Evolutionary conservation across 1,140 invertebrate species (phyloP).

Genomic region (Mya arenaria): DNA sequence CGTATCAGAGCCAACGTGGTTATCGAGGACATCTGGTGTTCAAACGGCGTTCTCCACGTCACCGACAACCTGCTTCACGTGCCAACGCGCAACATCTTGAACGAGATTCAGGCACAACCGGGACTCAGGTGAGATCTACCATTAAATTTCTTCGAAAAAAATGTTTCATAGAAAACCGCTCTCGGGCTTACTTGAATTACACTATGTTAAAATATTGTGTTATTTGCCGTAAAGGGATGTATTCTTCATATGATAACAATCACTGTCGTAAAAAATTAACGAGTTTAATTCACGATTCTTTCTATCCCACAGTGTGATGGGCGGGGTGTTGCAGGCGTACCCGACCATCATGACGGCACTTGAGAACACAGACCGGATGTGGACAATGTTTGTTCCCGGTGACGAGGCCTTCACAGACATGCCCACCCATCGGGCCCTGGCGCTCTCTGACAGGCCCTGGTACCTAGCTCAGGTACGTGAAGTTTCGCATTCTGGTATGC

Average conservation of each 20-base stretch:
- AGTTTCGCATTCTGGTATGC: not conserved
- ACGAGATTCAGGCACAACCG: slow-evolving; percentile 78
- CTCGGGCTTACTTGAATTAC: too few relatives aligned
- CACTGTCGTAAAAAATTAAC: too few relatives aligned
- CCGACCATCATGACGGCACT: slow-evolving; percentile 32
- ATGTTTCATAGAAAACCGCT: too few relatives aligned
- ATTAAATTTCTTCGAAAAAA: too few relatives aligned
- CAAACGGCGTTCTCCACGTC: slow-evolving; percentile 75
- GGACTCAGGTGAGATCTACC: slow-evolving; percentile 69
- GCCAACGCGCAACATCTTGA: slow-evolving; percentile 80
- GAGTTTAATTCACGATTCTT: too few relatives aligned
- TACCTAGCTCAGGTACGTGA: not conserved
- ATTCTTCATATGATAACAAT: too few relatives aligned
- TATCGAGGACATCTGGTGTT: slow-evolving; percentile 73
- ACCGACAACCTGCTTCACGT: slow-evolving; percentile 74
- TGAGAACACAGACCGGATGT: slow-evolving; percentile 44
- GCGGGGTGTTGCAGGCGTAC: not conserved
- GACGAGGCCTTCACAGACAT: slow-evolving; percentile 70
- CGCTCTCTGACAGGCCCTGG: not conserved
- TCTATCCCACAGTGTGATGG: slow-evolving; percentile 21
- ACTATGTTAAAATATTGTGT: too few relatives aligned
- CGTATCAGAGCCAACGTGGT: slow-evolving; percentile 69
- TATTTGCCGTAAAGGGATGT: too few relatives aligned
- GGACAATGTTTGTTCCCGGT: slow-evolving; percentile 72
- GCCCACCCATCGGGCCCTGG: slow-evolving; percentile 63